Evolutionary conservation across 2,888 invertebrate genomes (phyloP).

Genomic region (Drosophila seclusa): DNA sequence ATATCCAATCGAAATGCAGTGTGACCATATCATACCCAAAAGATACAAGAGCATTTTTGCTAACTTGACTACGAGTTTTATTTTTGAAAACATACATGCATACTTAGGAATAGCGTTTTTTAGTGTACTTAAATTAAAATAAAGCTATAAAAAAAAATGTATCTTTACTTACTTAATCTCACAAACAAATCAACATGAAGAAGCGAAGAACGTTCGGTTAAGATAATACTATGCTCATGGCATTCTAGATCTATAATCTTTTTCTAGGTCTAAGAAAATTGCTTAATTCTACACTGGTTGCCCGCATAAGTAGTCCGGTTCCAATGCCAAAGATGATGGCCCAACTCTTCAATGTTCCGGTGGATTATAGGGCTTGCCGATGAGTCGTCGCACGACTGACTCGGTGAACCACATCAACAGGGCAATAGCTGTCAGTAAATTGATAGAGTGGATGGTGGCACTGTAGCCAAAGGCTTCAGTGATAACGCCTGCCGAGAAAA

Average conservation of each 20-base stretch:
- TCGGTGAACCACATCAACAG: conserved; percentile 76
- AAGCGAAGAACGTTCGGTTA: conserved; percentile 12
- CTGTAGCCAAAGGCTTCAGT: conserved; percentile 77
- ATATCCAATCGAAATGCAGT: neutral
- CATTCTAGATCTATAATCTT: conserved; percentile 2
- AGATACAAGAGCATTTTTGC: neutral
- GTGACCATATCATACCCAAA: neutral
- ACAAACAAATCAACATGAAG: neutral
- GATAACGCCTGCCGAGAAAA: conserved; percentile 63
- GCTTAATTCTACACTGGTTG: conserved; percentile 3
- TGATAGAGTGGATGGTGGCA: conserved; percentile 79
- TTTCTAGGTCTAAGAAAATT: neutral
- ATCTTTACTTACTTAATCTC: neutral
- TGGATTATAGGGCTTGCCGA: conserved; percentile 58
- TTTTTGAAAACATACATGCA: neutral
- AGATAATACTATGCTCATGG: conserved; percentile 36
- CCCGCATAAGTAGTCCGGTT: conserved; percentile 1
- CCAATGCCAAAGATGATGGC: neutral
- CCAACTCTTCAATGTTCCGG: conserved; percentile 34
- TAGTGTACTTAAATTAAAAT: neutral
- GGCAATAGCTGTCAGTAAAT: conserved; percentile 72
- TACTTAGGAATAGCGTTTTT: neutral
- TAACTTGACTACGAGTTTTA: neutral
- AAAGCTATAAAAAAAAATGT: neutral
- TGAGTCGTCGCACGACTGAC: conserved; percentile 63